These are phyloP conservation scores for Acronicta leporina DNA, from an alignment of 2,888 invertebrate genomes.

Conservation along the genomic window DNA sequence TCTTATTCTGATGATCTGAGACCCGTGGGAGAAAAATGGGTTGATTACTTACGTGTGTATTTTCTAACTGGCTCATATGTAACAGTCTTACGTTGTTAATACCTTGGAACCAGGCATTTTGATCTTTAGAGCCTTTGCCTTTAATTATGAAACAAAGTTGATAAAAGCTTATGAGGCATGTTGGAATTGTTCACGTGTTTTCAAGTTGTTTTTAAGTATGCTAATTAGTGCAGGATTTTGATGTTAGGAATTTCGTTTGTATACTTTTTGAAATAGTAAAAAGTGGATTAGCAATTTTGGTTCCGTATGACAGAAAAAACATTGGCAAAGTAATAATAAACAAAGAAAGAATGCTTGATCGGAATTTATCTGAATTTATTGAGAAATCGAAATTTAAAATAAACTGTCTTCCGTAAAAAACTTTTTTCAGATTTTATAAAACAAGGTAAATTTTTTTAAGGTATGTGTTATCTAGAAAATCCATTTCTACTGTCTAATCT, in stretches of 20 bases:
- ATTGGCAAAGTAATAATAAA: no score
- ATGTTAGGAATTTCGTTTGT: slow-evolving; percentile 6
- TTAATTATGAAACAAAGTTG: slow-evolving; percentile 30
- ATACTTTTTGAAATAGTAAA: background rate
- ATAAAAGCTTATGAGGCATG: slow-evolving; percentile 29
- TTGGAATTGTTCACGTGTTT: slow-evolving; percentile 41
- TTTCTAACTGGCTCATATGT: slow-evolving; percentile 31
- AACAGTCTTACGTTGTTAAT: slow-evolving; percentile 29
- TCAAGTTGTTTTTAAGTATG: slow-evolving; percentile 30
- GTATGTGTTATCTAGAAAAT: no score
- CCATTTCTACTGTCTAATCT: background rate
- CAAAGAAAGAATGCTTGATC: no score
- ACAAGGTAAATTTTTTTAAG: no score
- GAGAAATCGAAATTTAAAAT: no score
- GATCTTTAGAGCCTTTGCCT: slow-evolving; percentile 14
- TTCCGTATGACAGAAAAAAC: no score
- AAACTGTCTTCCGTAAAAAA: no score
- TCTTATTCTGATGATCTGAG: no score
- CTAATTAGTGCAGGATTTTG: slow-evolving; percentile 31
- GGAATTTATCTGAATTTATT: no score
- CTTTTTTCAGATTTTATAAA: no score
- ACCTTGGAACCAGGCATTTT: slow-evolving; percentile 30
- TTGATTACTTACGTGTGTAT: no score
- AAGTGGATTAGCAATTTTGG: background rate
- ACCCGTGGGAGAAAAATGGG: no score